Conservation (phyloP, 1,140 invertebrate genomes). For the Drosophila ogumai region DNA sequence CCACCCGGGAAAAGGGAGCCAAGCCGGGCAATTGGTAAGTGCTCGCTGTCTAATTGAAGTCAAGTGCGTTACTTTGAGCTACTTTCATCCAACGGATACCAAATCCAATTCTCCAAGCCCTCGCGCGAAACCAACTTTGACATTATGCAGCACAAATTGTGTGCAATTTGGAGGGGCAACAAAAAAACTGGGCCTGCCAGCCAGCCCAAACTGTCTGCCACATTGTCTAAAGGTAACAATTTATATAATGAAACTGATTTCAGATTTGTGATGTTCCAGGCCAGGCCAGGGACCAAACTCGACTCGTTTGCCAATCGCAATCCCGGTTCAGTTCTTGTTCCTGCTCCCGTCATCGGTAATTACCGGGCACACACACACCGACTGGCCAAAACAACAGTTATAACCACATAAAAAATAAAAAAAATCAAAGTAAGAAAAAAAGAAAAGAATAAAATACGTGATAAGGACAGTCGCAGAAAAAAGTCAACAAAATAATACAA, state of each 20-base stretch:
- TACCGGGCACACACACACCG: slow-evolving; percentile 22
- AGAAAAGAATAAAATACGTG: slow-evolving; percentile 8
- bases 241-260: slow-evolving; percentile 83
- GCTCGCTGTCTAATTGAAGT: slow-evolving; percentile 75
- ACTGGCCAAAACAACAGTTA: slow-evolving; percentile 67
- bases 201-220: slow-evolving; percentile 67
- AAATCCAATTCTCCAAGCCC: slow-evolving; percentile 26
- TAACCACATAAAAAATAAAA: slow-evolving; percentile 37
- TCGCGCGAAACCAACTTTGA: slow-evolving; percentile 64
- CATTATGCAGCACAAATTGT: slow-evolving; percentile 78
- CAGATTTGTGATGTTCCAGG: slow-evolving; percentile 70
- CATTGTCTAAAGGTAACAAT: slow-evolving; percentile 79
- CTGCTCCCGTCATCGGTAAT: slow-evolving; percentile 51
- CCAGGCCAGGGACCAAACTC: slow-evolving; percentile 35
- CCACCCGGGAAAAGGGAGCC: slow-evolving; percentile 1
- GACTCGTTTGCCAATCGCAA: slow-evolving; percentile 29
- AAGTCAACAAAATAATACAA: slow-evolving; percentile 19
- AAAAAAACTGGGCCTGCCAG: slow-evolving; percentile 30
- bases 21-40: slow-evolving; percentile 56
- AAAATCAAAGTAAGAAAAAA: slow-evolving; percentile 4
- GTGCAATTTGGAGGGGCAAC: slow-evolving; percentile 39
- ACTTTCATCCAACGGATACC: slow-evolving; percentile 37
- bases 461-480: slow-evolving; percentile 13
- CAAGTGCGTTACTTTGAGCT: slow-evolving; percentile 62
- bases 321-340: slow-evolving; percentile 30